These are phyloP conservation scores for Athripsodes cinereus DNA, from an alignment of 2,888 invertebrate genomes.

Conservation along the genomic window DNA sequence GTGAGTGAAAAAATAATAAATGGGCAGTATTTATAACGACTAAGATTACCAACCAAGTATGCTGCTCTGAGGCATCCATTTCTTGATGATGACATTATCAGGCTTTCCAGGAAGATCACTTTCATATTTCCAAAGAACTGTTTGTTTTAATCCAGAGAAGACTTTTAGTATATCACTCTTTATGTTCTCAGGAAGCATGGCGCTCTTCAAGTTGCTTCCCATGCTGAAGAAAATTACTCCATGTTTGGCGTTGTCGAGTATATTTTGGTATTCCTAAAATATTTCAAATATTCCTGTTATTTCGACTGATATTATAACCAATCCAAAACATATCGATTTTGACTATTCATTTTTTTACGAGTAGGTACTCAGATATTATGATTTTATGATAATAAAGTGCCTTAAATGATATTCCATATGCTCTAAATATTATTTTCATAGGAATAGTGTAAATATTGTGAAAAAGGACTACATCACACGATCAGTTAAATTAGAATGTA, in stretches of 20 bases:
- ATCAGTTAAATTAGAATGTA: too few species aligned
- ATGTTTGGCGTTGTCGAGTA: slow-evolving; percentile 39
- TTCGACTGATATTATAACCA: too few species aligned
- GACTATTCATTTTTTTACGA: too few species aligned
- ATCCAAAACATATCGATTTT: too few species aligned
- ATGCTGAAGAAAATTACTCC: slow-evolving; percentile 49
- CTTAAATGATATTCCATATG: too few species aligned
- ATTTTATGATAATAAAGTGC: too few species aligned
- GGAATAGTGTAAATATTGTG: neutral
- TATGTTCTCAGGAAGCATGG: slow-evolving; percentile 35
- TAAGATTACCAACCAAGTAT: slow-evolving; percentile 36
- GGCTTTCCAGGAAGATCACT: slow-evolving; percentile 34
- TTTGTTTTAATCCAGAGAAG: slow-evolving; percentile 42
- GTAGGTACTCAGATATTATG: too few species aligned
- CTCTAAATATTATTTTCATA: neutral
- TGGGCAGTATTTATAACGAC: too few species aligned
- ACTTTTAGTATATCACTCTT: slow-evolving; percentile 35
- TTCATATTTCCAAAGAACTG: slow-evolving; percentile 46
- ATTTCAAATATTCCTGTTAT: neutral
- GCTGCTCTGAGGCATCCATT: slow-evolving; percentile 43
- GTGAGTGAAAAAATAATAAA: too few species aligned
- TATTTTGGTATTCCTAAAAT: slow-evolving; percentile 37
- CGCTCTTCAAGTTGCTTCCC: slow-evolving; percentile 41
- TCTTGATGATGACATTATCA: slow-evolving; percentile 39
- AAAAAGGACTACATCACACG: too few species aligned